Conservation (phyloP, 2,888 invertebrate genomes). For the Antitype chi region DNA sequence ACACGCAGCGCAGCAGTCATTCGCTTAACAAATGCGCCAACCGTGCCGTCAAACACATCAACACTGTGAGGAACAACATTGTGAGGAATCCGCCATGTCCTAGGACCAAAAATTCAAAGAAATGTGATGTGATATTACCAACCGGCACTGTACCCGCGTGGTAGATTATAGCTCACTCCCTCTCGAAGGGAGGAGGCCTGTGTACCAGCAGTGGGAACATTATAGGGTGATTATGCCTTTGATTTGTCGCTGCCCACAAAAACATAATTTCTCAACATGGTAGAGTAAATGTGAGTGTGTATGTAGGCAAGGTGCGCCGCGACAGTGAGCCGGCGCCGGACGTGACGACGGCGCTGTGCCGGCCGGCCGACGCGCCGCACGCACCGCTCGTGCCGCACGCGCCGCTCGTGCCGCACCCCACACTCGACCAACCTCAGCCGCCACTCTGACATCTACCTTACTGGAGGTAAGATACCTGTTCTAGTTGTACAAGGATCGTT, state of each 20-base stretch:
- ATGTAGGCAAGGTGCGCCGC: conserved; percentile 83
- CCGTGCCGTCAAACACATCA: too few species aligned
- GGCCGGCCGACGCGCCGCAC: conserved; percentile 66
- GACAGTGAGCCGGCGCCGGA: conserved; percentile 76
- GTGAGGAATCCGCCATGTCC: too few species aligned
- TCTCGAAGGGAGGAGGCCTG: too few species aligned
- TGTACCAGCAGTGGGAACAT: too few species aligned
- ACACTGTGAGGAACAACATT: too few species aligned
- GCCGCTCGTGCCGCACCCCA: conserved; percentile 82
- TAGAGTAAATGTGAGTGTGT: conserved; percentile 25
- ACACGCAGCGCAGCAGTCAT: too few species aligned
- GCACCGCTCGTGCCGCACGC: conserved; percentile 73
- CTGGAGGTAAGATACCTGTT: conserved; percentile 86
- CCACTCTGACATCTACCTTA: conserved; percentile 92
- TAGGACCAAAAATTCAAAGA: too few species aligned
- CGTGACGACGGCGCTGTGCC: conserved; percentile 81
- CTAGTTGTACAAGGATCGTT: neutral
- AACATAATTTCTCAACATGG: neutral
- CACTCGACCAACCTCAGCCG: conserved; percentile 81
- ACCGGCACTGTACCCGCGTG: too few species aligned
- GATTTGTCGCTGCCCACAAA: neutral
- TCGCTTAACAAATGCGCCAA: too few species aligned
- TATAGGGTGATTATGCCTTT: too few species aligned
- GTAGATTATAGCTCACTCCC: too few species aligned
- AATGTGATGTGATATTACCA: too few species aligned